Conservation (phyloP, 2,888 invertebrate genomes). For the Troides oblongomaculatus region DNA sequence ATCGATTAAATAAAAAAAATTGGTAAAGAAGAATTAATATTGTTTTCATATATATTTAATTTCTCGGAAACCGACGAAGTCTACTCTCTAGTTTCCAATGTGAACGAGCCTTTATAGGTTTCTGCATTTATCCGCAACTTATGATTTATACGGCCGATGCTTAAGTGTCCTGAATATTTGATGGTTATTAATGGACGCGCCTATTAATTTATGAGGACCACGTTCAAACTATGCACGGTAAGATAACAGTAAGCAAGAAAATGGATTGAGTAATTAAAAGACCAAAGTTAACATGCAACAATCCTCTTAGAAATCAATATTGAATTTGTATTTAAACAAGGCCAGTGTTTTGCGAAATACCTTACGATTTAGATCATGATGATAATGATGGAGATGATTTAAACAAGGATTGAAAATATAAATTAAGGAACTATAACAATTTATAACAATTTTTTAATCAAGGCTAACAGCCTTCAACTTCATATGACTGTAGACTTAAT, state of each 20-base stretch:
- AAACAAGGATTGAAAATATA: too few species aligned
- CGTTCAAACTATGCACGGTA: conserved; percentile 6
- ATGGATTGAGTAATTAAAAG: conserved; percentile 10
- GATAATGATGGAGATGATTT: too few species aligned
- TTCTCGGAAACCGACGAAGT: background rate
- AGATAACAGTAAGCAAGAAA: background rate
- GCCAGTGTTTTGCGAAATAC: too few species aligned
- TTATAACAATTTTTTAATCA: too few species aligned
- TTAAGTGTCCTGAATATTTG: conserved; percentile 31
- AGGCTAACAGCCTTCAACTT: too few species aligned
- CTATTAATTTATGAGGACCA: conserved; percentile 24
- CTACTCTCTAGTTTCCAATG: background rate
- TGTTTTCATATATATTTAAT: background rate
- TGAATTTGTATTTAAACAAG: too few species aligned
- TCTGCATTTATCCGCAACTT: conserved; percentile 26
- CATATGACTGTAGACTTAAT: too few species aligned
- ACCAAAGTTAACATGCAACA: background rate
- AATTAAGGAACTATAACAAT: too few species aligned
- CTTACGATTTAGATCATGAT: too few species aligned
- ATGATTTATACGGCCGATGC: conserved; percentile 29
- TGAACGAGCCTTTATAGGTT: conserved; percentile 10
- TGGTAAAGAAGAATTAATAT: background rate
- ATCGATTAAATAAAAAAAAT: too few species aligned
- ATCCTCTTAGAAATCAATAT: background rate
- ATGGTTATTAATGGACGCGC: conserved; percentile 26